These are phyloP conservation scores for Eunapius fragilis DNA, from an alignment of 37 sponge, comb jelly and placozoan genomes.

Conservation along the genomic window DNA sequence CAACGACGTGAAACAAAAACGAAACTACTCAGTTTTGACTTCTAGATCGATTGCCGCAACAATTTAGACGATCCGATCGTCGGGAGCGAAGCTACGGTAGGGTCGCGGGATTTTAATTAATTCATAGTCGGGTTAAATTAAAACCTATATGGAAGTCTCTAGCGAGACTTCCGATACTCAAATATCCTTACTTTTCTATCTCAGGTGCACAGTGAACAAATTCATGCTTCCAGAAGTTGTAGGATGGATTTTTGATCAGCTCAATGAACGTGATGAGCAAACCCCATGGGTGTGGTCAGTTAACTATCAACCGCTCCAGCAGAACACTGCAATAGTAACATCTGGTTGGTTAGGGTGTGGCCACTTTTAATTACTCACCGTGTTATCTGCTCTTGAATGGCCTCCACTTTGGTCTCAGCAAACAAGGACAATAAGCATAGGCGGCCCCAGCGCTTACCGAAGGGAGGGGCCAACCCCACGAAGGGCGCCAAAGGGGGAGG, in stretches of 20 bases:
- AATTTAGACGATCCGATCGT: too few species aligned
- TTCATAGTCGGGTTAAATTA: too few species aligned
- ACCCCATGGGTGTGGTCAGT: constrained; percentile 99
- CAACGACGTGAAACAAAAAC: too few species aligned
- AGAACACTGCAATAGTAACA: constrained; percentile 70
- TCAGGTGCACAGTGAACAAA: constrained; percentile 99
- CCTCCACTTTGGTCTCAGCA: constrained; percentile 90
- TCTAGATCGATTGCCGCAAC: too few species aligned
- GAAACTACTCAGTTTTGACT: too few species aligned
- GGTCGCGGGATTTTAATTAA: too few species aligned
- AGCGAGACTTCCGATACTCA: too few species aligned
- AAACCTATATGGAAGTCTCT: too few species aligned
- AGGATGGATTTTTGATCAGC: constrained; percentile 92
- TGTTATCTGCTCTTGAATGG: constrained; percentile 98
- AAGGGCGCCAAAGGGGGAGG: too few species aligned
- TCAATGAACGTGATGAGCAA: constrained; percentile 99
- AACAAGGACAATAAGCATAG: constrained; percentile 94
- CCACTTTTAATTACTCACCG: constrained; percentile 38
- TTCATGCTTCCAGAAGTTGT: constrained; percentile 98
- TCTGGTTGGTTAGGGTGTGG: background rate
- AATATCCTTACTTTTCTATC: constrained; percentile 94
- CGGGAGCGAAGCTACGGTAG: too few species aligned
- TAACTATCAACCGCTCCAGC: constrained; percentile 95
- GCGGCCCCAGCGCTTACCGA: too few species aligned
- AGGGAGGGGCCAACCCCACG: too few species aligned